Evolutionary conservation across 2,113 vertebrate species (phyloP).

Genomic region (Notiomystis cincta): DNA sequence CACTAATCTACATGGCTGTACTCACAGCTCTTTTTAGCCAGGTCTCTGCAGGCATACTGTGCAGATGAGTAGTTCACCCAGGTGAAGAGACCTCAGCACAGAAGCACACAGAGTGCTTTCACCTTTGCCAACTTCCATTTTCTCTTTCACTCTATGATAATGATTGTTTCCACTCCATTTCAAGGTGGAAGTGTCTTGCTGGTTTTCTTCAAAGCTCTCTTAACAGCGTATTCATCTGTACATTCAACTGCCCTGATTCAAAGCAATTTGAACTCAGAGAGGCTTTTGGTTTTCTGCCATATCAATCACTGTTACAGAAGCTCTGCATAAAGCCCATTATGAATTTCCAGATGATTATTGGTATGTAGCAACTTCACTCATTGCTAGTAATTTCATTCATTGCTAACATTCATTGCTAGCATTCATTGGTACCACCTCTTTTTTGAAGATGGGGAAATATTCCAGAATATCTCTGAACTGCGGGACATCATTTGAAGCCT

Average conservation of each 20-base stretch:
- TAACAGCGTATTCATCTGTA: background rate
- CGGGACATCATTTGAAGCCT: background rate
- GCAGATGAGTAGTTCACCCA: background rate
- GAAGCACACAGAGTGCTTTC: background rate
- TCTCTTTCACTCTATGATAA: conserved; percentile 8
- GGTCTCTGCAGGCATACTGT: background rate
- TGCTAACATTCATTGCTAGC: background rate
- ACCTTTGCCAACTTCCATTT: background rate
- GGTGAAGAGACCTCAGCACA: background rate
- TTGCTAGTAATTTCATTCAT: background rate
- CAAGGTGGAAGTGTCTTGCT: background rate
- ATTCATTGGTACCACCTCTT: background rate
- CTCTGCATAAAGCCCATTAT: background rate
- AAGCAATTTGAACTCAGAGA: conserved; percentile 18
- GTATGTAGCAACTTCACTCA: background rate
- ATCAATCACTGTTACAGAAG: background rate
- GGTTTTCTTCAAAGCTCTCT: conserved; percentile 15
- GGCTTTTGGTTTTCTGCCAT: background rate
- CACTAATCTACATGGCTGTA: background rate
- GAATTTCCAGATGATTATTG: background rate
- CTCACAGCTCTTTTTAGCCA: background rate
- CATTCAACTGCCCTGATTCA: background rate
- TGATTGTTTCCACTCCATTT: background rate
- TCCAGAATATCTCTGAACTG: background rate
- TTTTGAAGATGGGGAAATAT: background rate